Base-by-base conservation (phyloP, 2,113 vertebrate genomes). In the Lophochroa leadbeateri region DNA sequence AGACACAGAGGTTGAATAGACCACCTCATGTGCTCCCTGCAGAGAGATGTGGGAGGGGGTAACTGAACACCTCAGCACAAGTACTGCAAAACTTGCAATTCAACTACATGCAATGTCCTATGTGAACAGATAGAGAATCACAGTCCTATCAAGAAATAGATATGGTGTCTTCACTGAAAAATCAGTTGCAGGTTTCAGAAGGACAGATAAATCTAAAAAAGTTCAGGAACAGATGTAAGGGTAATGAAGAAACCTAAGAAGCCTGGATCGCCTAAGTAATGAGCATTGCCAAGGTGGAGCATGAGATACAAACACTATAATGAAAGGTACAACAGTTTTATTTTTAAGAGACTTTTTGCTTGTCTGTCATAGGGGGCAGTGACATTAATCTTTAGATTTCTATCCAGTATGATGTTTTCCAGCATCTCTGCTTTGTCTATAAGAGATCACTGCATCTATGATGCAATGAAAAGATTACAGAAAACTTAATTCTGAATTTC, bases 331-430 rank as follows among this genome's bases (percentile, higher is more conserved):
- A 35, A 31, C 35, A 7, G 6, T 55, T 69, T 78, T 20, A 87
- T 70, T 91, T 85, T 70, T 13, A 25, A 83, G 13, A 77, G 0
- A 65, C 7, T 63, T 75, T 89, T 76, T 49, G 64, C 35, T 67
- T 81, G 46, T 47, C 0, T 0, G 1, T 50, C 18, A 27, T 9
- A 0, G 5, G 57, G 31, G 28, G 3, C 2, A 31, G 7, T 35
- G 41, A 20, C 15, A 61, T 27, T 83, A 50, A 71, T 68, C 20
- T 43, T 75, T 55, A 87, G 5, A 3, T 43, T 93, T 86, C 23
- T 6, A 60, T 49, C 4, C 6, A n/a, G 24, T 33, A 2, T 16
- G 8, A 33, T 29, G 39, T 47, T 92, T 90, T 80, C 39, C 25
- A 37, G 13, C 3, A 31, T 44, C 13, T 64, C 23, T 82, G 8